Percentiles rank a stretch among this genome's conserved stretches.
phyloP scores from a whole-genome alignment of 2,797 vertebrate species.

The Triplophysa yarkandensis region DNA sequence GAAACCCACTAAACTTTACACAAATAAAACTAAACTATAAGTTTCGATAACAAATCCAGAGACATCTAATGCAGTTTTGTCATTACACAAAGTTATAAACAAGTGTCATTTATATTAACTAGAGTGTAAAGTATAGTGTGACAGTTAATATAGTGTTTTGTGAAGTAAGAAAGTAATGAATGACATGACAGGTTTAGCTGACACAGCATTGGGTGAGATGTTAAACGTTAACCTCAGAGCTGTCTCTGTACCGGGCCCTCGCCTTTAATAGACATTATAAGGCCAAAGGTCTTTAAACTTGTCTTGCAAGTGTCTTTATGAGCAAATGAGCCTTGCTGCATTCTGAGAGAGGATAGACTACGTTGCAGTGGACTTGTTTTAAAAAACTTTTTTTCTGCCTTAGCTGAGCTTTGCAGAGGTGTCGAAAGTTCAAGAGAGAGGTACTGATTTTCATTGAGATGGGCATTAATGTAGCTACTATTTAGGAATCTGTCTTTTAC shows the following conservation, averaged over 20 bases:
- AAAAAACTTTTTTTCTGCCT: background rate
- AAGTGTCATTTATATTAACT: background rate
- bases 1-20: background rate
- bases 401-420: background rate
- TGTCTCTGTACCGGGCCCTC: constrained; percentile 28
- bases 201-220: constrained; percentile 21
- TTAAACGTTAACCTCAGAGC: constrained; percentile 44
- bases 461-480: background rate
- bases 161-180: background rate
- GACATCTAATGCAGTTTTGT: background rate
- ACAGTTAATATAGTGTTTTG: background rate
- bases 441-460: constrained; percentile 11
- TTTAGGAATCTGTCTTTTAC: background rate
- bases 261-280: constrained; percentile 40
- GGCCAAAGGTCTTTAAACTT: constrained; percentile 51
- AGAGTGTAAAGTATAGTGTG: constrained; percentile 9
- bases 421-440: constrained; percentile 1
- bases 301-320: background rate
- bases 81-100: background rate
- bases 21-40: background rate
- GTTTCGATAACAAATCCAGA: background rate
- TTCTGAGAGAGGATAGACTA: background rate
- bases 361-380: background rate
- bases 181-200: constrained; percentile 28
- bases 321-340: background rate